Conservation (phyloP, 2,797 vertebrate genomes). For the Aulostomus chinensis region DNA sequence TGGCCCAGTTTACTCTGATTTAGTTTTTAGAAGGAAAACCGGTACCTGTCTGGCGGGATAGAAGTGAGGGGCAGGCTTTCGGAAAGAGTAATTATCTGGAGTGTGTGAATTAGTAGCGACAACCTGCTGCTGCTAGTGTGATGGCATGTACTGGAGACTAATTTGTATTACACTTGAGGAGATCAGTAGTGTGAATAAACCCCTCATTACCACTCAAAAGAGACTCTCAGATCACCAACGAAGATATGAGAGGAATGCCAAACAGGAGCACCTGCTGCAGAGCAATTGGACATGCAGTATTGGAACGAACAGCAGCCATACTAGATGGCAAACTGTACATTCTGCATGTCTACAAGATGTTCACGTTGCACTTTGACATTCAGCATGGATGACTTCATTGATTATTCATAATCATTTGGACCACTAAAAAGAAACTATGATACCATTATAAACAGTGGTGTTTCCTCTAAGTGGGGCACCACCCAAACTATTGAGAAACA, state of each 20-base stretch:
- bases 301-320: neutral
- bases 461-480: conserved; percentile 46
- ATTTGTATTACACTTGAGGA: conserved; percentile 7
- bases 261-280: conserved; percentile 8
- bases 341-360: conserved; percentile 1
- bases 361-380: conserved; percentile 53
- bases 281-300: conserved; percentile 30
- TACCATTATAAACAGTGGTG: conserved; percentile 42
- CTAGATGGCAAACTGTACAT: too few species aligned
- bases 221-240: conserved; percentile 5
- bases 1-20: conserved; percentile 1
- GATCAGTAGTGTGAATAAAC: conserved; percentile 26
- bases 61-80: conserved; percentile 2
- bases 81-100: conserved; percentile 11
- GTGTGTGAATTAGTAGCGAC: conserved; percentile 12
- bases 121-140: conserved; percentile 11
- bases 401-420: conserved; percentile 39
- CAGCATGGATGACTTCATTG: conserved; percentile 38
- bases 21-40: too few species aligned
- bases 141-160: conserved; percentile 26
- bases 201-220: conserved; percentile 1
- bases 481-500: conserved; percentile 45
- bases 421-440: conserved; percentile 16
- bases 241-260: conserved; percentile 24
- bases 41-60: too few species aligned